Evolutionary conservation across 2,888 invertebrate species (phyloP), one percentile per base, ranked within the genome.

Genomic region (Platycheirus albimanus): DNA sequence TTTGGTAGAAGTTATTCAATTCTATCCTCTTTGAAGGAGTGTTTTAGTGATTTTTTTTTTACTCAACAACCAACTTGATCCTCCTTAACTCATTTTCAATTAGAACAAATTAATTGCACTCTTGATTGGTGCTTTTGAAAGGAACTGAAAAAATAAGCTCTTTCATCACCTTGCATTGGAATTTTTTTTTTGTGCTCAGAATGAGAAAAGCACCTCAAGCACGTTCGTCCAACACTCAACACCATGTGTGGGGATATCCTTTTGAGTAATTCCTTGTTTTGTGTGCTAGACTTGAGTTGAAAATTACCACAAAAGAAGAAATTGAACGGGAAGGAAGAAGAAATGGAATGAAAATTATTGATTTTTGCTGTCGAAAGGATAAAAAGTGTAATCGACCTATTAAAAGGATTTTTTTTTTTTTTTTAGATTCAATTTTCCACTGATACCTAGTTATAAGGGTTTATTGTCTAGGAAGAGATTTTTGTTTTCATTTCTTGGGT

Each of bases 51-150:
- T 36, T 54, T 13, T 30, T 13, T 8, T 20, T 13, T 3, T 28
- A 0, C 5, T 41, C 24, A 38, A 56, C 24, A 24, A 24, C 13
- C 24, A 33, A 33, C 19, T 58, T 58, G 38, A 58, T 58, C 10
- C 58, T 28, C 4, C 13, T 58, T 58, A 58, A 58, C 58, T 58
- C 58, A 41, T 58, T 58, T 58, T 58, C 64, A 80, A 80, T 75
- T 80, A 75, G 69, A 80, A 52, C 58, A 76, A 80, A 80, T 76
- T 76, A 76, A 80, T 76, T 80, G 80, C 76, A 61, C 76, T 33
- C 69, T 49, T 69, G 63, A 69, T 69, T 67, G 70, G 30, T 49
- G 52, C 45, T 47, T 30, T 71, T 41, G 28, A 33, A 36, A 17
- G 17, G 49, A 36, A 33, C 30, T n/a, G 38, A 24, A 51, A 58